phyloP scores from a whole-genome alignment of 2,888 invertebrate genomes.

The Caenorhabditis wallacei region DNA sequence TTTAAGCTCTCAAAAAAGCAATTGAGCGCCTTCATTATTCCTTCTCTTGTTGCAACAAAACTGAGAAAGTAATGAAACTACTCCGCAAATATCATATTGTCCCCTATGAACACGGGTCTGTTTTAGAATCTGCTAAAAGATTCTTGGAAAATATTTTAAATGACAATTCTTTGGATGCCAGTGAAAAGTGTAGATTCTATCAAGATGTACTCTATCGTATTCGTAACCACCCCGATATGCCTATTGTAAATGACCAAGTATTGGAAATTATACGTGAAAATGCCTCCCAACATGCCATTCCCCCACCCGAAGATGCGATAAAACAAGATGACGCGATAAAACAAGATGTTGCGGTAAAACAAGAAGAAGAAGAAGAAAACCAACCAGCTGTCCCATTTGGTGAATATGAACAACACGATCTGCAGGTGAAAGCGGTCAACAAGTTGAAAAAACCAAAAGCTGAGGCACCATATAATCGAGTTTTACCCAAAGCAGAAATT shows the following conservation, averaged over 20 bases:
- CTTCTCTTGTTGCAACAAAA: background rate
- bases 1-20: conserved; percentile 9
- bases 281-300: too few relatives aligned
- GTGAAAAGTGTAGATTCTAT: conserved; percentile 14
- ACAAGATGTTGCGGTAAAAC: too few relatives aligned
- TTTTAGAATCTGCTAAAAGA: background rate
- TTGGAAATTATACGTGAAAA: background rate
- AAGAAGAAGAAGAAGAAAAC: too few relatives aligned
- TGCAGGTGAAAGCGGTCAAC: too few relatives aligned
- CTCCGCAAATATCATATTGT: conserved; percentile 32
- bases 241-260: conserved; percentile 10
- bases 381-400: too few relatives aligned
- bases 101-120: conserved; percentile 11
- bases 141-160: conserved; percentile 11
- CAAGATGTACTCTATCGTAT: conserved; percentile 32
- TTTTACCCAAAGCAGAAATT: too few relatives aligned
- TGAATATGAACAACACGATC: too few relatives aligned
- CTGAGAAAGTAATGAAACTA: background rate
- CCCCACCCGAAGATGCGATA: too few relatives aligned
- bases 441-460: too few relatives aligned
- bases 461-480: too few relatives aligned
- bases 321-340: too few relatives aligned
- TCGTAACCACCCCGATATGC: conserved; percentile 14
- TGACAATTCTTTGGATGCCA: background rate
- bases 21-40: background rate